These are phyloP conservation scores for Crotophaga sulcirostris DNA, from an alignment of 2,113 vertebrate genomes.

Conservation along the genomic window DNA sequence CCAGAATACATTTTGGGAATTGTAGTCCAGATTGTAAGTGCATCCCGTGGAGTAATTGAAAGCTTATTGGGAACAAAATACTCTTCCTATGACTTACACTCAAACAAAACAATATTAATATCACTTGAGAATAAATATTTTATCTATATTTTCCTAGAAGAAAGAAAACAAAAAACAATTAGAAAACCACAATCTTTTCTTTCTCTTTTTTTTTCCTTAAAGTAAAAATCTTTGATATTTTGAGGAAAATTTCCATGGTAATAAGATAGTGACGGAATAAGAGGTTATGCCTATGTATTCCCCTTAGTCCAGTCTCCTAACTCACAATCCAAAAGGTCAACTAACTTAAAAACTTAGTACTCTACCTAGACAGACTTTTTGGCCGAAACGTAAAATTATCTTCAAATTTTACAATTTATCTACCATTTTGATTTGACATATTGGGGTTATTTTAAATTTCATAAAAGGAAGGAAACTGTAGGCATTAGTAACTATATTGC, in stretches of 20 bases:
- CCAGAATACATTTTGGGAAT: too few relatives aligned
- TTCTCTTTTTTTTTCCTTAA: neutral
- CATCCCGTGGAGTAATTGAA: too few relatives aligned
- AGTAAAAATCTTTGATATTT: neutral
- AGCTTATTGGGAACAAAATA: too few relatives aligned
- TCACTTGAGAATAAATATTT: neutral
- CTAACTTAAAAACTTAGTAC: neutral
- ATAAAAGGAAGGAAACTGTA: neutral
- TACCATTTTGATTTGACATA: neutral
- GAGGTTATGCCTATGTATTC: neutral
- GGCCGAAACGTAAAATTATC: neutral
- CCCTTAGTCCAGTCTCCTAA: neutral
- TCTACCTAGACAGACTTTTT: neutral
- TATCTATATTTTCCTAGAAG: neutral
- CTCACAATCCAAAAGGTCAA: neutral
- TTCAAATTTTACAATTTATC: neutral
- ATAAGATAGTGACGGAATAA: neutral
- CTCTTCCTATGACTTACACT: too few relatives aligned
- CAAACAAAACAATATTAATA: too few relatives aligned
- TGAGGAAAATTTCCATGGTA: neutral
- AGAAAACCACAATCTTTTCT: neutral
- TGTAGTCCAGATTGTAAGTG: too few relatives aligned
- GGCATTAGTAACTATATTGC: neutral
- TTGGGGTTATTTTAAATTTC: neutral
- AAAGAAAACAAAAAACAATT: rapidly evolving